Evolutionary conservation across 1,140 invertebrate species (phyloP).

Genomic region (Helicoverpa zea): DNA sequence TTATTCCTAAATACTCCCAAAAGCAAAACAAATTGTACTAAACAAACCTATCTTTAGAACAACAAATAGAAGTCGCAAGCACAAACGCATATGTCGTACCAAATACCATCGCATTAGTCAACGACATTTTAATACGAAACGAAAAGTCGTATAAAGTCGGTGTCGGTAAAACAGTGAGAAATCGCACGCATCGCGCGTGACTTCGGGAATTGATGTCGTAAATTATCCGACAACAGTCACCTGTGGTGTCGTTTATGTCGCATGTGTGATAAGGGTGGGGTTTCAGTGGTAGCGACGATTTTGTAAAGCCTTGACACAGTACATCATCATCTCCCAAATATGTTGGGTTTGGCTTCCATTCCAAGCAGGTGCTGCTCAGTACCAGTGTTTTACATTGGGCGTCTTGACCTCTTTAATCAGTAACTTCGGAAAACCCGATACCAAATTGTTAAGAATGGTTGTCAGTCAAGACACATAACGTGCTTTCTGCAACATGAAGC

Average conservation of each 20-base stretch:
- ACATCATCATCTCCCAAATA: no score
- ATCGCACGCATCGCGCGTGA: constrained; percentile 26
- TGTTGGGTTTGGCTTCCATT: no score
- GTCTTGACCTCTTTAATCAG: no score
- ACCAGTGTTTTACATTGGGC: no score
- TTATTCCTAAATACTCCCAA: no score
- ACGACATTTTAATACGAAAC: constrained; percentile 3
- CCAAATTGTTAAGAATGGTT: no score
- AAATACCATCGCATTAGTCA: background rate
- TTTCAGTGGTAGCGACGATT: constrained; percentile 9
- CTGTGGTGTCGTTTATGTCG: constrained; percentile 45
- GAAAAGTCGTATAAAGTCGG: background rate
- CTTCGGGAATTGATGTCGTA: constrained; percentile 42
- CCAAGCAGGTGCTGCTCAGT: no score
- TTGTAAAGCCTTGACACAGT: no score
- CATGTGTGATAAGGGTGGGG: constrained; percentile 21
- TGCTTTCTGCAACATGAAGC: no score
- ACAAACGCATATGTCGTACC: background rate
- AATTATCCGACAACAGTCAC: constrained; percentile 47
- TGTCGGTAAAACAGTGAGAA: constrained; percentile 5
- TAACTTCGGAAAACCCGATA: no score
- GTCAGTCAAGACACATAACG: no score
- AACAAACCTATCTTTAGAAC: background rate
- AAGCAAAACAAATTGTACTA: background rate
- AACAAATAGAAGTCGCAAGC: background rate